Conservation (phyloP, 1,140 invertebrate species). For the Ceratosolen solmsi region DNA sequence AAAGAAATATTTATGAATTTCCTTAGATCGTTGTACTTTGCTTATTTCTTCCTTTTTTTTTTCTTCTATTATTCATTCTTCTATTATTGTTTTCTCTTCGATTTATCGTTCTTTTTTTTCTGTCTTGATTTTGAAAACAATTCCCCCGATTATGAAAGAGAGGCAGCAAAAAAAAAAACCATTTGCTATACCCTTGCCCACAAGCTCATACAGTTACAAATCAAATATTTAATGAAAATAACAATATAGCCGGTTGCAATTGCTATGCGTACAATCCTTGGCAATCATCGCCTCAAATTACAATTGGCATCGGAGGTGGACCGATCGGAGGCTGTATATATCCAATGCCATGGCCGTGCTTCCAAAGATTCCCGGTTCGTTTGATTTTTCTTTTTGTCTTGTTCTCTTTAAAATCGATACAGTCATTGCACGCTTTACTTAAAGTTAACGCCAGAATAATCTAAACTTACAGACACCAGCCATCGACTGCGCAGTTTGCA, state of each 20-base stretch:
- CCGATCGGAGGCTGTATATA: slow-evolving; percentile 39
- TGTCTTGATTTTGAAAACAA: too few relatives aligned
- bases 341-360: slow-evolving; percentile 57
- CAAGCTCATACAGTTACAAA: too few relatives aligned
- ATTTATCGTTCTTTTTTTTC: too few relatives aligned
- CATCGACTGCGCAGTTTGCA: slow-evolving; percentile 61
- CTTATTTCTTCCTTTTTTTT: too few relatives aligned
- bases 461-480: slow-evolving; percentile 32
- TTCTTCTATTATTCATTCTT: too few relatives aligned
- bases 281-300: slow-evolving; percentile 60
- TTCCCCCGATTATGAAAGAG: too few relatives aligned
- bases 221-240: neutral
- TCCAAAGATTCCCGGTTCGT: slow-evolving; percentile 41
- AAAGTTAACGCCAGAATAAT: neutral
- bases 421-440: neutral
- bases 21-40: too few relatives aligned
- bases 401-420: neutral
- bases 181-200: too few relatives aligned
- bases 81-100: too few relatives aligned
- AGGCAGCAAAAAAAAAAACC: too few relatives aligned
- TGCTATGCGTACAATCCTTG: slow-evolving; percentile 43
- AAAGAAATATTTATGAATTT: too few relatives aligned
- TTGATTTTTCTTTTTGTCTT: neutral
- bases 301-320: slow-evolving; percentile 58
- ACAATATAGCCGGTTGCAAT: slow-evolving; percentile 46